Conservation (phyloP, 1,140 invertebrate species). For the Heliconius hewitsoni region DNA sequence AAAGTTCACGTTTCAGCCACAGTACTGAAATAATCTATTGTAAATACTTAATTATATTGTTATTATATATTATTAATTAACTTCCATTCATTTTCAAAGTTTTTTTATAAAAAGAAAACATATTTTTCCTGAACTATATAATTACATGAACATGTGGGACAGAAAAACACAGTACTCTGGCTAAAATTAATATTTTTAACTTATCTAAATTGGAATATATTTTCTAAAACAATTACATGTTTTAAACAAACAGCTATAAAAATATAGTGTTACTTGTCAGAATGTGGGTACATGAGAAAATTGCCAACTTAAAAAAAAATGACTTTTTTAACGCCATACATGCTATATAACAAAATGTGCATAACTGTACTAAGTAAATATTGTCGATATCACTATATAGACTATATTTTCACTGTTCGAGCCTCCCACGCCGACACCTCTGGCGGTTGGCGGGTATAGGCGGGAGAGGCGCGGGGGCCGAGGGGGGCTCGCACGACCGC, state of each 20-base stretch:
- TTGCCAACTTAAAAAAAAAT: background rate
- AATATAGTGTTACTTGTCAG: conserved; percentile 50
- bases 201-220: conserved; percentile 67
- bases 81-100: background rate
- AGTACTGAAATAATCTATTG: conserved; percentile 20
- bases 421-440: too few species aligned
- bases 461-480: too few species aligned
- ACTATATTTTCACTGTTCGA: too few species aligned
- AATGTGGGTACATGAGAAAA: background rate
- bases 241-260: conserved; percentile 65
- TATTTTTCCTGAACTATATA: background rate
- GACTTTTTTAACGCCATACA: background rate
- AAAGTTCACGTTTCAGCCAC: conserved; percentile 35
- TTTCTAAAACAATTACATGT: conserved; percentile 60
- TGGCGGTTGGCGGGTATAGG: too few species aligned
- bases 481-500: too few species aligned
- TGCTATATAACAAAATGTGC: too few species aligned
- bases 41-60: background rate
- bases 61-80: background rate
- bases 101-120: background rate
- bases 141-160: background rate
- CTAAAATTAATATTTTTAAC: conserved; percentile 47
- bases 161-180: conserved; percentile 41
- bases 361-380: too few species aligned
- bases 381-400: too few species aligned